A percentile compares a stretch with the other conserved stretches of the same genome.
These are phyloP conservation scores for Micrasema minimum DNA, from an alignment of 1,140 invertebrate genomes.

Conservation along the genomic window DNA sequence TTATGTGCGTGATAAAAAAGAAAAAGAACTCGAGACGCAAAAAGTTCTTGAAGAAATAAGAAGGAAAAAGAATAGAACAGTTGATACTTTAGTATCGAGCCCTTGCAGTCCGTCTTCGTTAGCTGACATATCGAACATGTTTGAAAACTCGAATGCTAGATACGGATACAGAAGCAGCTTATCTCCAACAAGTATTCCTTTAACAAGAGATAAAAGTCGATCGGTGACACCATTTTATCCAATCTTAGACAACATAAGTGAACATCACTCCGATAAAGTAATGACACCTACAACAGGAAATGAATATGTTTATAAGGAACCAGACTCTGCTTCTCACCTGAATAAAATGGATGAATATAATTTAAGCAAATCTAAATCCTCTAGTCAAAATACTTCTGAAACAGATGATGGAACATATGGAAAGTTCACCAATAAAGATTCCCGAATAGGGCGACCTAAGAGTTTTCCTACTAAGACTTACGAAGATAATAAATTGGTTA, in stretches of 20 bases:
- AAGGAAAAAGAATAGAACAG: slow-evolving; percentile 67
- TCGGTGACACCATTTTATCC: slow-evolving; percentile 65
- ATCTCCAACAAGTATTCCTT: slow-evolving; percentile 58
- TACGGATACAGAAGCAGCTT: slow-evolving; percentile 58
- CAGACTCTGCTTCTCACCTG: slow-evolving; percentile 36
- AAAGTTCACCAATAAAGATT: slow-evolving; percentile 54
- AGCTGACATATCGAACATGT: slow-evolving; percentile 51
- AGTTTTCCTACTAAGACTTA: slow-evolving; percentile 63
- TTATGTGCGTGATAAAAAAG: slow-evolving; percentile 77
- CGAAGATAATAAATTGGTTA: slow-evolving; percentile 54
- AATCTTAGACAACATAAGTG: slow-evolving; percentile 65
- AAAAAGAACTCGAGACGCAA: slow-evolving; percentile 72
- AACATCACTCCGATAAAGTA: slow-evolving; percentile 54
- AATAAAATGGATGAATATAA: background rate
- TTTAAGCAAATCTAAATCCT: slow-evolving; percentile 7
- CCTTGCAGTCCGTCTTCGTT: slow-evolving; percentile 54
- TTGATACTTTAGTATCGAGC: slow-evolving; percentile 52
- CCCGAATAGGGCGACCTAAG: slow-evolving; percentile 61
- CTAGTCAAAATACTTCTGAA: slow-evolving; percentile 11
- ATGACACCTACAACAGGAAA: slow-evolving; percentile 23
- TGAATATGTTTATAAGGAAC: slow-evolving; percentile 37
- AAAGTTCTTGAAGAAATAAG: slow-evolving; percentile 73
- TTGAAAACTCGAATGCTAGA: slow-evolving; percentile 55
- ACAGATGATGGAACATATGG: background rate
- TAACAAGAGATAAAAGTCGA: slow-evolving; percentile 61